Conservation (phyloP, 2,797 vertebrate species). For the Neostethus bicornis region DNA sequence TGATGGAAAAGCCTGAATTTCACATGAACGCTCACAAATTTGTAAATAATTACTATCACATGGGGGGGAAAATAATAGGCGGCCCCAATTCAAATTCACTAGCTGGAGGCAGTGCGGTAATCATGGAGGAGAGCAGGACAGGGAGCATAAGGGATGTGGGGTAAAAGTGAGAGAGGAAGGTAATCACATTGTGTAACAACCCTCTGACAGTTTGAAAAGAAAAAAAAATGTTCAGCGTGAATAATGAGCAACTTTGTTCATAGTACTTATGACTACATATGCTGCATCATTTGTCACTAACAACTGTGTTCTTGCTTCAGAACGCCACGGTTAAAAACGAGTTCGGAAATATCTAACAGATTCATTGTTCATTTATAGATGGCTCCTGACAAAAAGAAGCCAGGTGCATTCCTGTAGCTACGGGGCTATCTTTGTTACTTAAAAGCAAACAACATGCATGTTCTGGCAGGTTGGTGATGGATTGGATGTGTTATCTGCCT, state of each 20-base stretch:
- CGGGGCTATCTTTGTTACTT: constrained; percentile 59
- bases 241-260: constrained; percentile 78
- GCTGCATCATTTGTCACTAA: constrained; percentile 73
- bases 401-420: constrained; percentile 40
- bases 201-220: constrained; percentile 75
- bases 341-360: constrained; percentile 61
- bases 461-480: constrained; percentile 67
- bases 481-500: constrained; percentile 80
- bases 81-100: constrained; percentile 79
- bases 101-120: constrained; percentile 79
- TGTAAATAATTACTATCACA: constrained; percentile 85
- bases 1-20: constrained; percentile 81
- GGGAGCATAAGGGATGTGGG: constrained; percentile 50
- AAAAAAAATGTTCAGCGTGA: constrained; percentile 72
- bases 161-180: constrained; percentile 54
- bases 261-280: constrained; percentile 68
- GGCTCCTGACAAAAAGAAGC: constrained; percentile 61
- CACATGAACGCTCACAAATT: constrained; percentile 77
- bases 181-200: constrained; percentile 74
- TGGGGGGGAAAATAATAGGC: constrained; percentile 79
- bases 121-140: constrained; percentile 71
- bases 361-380: constrained; percentile 62
- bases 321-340: constrained; percentile 63
- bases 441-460: constrained; percentile 65
- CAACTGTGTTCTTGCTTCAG: constrained; percentile 60